Conservation (phyloP, 2,888 invertebrate genomes). For the Bombylius discolor region DNA sequence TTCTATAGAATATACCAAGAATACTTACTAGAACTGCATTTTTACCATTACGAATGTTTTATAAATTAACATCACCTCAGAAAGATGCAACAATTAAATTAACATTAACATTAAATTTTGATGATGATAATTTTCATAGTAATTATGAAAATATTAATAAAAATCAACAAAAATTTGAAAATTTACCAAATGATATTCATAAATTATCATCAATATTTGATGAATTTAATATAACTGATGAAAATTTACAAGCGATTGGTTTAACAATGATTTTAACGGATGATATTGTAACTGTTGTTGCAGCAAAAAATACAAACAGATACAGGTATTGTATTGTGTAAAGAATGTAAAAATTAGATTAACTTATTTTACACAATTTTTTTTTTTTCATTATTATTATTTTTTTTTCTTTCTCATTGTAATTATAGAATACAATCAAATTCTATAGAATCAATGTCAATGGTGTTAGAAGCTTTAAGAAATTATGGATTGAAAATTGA, state of each 20-base stretch:
- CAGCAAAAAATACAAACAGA: slow-evolving; percentile 33
- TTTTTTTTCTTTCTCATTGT: slow-evolving; percentile 7
- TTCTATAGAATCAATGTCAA: slow-evolving; percentile 28
- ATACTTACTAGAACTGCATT: slow-evolving; percentile 24
- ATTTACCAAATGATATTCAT: not conserved
- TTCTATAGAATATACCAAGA: slow-evolving; percentile 26
- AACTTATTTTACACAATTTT: not conserved
- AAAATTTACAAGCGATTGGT: slow-evolving; percentile 28
- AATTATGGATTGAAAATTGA: slow-evolving; percentile 4
- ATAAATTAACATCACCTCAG: slow-evolving; percentile 24
- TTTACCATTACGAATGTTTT: slow-evolving; percentile 31
- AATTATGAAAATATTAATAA: not conserved
- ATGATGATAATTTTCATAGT: not conserved
- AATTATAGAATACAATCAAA: slow-evolving; percentile 31
- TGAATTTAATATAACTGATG: slow-evolving; percentile 22
- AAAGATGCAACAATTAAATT: slow-evolving; percentile 32
- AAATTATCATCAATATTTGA: slow-evolving; percentile 28
- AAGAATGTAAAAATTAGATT: not conserved
- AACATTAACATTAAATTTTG: slow-evolving; percentile 26
- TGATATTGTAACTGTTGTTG: slow-evolving; percentile 30
- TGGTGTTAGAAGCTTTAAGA: slow-evolving; percentile 29
- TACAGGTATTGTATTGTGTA: slow-evolving; percentile 21
- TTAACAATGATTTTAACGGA: slow-evolving; percentile 22
- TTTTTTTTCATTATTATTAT: slow-evolving; percentile 4
- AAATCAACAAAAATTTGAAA: slow-evolving; percentile 15